Evolutionary conservation across 2,888 invertebrate species (phyloP).

Genomic region (Pristionchus entomophagus): DNA sequence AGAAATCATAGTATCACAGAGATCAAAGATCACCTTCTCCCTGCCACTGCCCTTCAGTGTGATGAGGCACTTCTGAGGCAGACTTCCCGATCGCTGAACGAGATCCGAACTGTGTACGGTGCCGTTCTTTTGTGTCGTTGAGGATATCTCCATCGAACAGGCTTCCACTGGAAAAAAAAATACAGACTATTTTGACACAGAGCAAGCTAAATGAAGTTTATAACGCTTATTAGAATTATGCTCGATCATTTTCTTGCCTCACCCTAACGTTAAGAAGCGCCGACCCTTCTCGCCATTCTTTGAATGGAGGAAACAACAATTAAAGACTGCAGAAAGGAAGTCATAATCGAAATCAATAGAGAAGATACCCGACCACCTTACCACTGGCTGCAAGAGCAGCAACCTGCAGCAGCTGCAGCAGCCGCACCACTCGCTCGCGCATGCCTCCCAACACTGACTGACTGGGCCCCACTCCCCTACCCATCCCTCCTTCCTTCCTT

Average conservation of each 20-base stretch:
- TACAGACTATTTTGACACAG: too few species aligned
- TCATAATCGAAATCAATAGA: too few species aligned
- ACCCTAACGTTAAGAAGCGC: too few species aligned
- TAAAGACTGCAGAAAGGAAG: too few species aligned
- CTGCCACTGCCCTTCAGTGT: constrained; percentile 1
- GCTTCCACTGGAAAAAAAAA: background rate
- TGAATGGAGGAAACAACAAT: too few species aligned
- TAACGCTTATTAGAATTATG: too few species aligned
- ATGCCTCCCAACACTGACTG: background rate
- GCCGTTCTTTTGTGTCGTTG: background rate
- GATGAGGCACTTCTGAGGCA: constrained; percentile 11
- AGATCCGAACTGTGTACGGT: background rate
- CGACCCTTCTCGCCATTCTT: too few species aligned
- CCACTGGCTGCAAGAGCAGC: background rate
- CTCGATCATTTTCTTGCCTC: too few species aligned
- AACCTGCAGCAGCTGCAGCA: constrained; percentile 14
- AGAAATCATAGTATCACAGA: too few species aligned
- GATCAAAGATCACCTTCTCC: background rate
- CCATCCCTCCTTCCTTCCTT: background rate
- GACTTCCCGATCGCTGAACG: background rate
- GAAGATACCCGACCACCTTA: background rate
- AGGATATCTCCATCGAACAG: constrained; percentile 22
- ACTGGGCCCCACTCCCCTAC: background rate
- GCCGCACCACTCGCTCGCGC: background rate
- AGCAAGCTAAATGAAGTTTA: background rate